These are phyloP conservation scores for Mesocentrotus franciscanus DNA, from an alignment of 53 echinoderm and acorn worm species.

Conservation along the genomic window DNA sequence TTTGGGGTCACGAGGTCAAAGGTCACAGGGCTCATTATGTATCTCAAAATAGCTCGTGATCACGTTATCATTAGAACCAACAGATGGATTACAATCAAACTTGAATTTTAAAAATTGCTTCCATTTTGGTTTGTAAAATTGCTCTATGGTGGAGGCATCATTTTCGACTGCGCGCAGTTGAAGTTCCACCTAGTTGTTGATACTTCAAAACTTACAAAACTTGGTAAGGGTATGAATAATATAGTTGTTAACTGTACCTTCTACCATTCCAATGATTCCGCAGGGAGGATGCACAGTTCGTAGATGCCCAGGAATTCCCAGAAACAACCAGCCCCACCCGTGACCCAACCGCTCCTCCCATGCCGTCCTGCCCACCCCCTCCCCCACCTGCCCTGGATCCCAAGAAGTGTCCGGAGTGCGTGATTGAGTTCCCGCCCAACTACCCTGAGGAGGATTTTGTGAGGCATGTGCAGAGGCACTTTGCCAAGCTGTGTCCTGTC, in stretches of 20 bases:
- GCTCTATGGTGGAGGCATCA: too few relatives aligned
- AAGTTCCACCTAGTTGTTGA: too few relatives aligned
- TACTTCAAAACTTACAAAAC: too few relatives aligned
- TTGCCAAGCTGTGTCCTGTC: constrained; percentile 81
- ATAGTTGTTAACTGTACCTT: not conserved
- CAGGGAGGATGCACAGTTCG: constrained; percentile 67
- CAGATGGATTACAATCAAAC: too few relatives aligned
- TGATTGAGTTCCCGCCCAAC: constrained; percentile 77
- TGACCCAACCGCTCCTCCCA: constrained; percentile 11
- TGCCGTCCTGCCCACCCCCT: constrained; percentile 28
- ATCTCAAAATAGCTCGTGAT: too few relatives aligned
- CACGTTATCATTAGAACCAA: too few relatives aligned
- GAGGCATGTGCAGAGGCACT: constrained; percentile 85
- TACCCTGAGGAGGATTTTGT: constrained; percentile 84
- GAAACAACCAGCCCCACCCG: not conserved
- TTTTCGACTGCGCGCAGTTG: too few relatives aligned
- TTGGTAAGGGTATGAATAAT: too few relatives aligned
- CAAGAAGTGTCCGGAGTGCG: constrained; percentile 85
- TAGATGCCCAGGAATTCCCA: constrained; percentile 64
- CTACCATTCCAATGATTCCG: not conserved
- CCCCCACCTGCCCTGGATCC: constrained; percentile 15
- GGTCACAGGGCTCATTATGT: too few relatives aligned
- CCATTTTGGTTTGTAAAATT: too few relatives aligned
- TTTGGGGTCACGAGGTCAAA: too few relatives aligned
- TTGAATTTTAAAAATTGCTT: too few relatives aligned